Percentiles rank a stretch among this genome's conserved stretches.
Conservation (phyloP, 92 coral and sea anemone species). For the Hydrozoanthus gracilis region DNA sequence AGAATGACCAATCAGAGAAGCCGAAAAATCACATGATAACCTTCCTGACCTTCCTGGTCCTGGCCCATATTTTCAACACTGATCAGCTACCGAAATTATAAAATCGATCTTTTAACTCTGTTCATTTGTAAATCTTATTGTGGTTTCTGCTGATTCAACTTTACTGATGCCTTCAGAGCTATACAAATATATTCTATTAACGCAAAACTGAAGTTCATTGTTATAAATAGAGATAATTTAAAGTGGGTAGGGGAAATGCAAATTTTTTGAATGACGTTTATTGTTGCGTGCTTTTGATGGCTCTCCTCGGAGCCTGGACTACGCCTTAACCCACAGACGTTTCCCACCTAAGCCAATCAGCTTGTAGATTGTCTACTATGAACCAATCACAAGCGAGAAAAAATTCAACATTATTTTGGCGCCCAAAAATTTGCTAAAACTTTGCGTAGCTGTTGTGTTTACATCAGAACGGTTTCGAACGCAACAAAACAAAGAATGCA, state of each 20-base stretch:
- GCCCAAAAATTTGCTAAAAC: constrained; percentile 64
- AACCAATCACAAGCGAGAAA: constrained; percentile 57
- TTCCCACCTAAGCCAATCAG: constrained; percentile 55
- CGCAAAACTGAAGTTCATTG: not conserved
- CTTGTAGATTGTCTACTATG: not conserved
- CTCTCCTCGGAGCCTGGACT: constrained; percentile 54
- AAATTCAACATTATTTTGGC: constrained; percentile 72
- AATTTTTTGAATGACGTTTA: constrained; percentile 35
- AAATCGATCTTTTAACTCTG: not conserved
- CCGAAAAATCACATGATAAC: constrained; percentile 30
- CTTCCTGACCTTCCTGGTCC: constrained; percentile 8
- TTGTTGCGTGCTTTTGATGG: constrained; percentile 38
- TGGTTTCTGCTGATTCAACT: not conserved
- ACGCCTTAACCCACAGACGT: constrained; percentile 48
- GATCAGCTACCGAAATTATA: not conserved
- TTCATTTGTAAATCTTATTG: not conserved
- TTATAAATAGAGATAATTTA: no score
- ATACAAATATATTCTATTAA: not conserved
- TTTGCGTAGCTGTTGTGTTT: constrained; percentile 66
- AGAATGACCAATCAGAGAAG: constrained; percentile 28
- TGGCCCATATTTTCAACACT: not conserved
- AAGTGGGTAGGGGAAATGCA: constrained; percentile 8
- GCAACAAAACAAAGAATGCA: constrained; percentile 61
- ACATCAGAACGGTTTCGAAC: constrained; percentile 75
- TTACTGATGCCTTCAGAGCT: not conserved